A percentile compares a stretch with the other conserved stretches of the same genome.
These are phyloP conservation scores for Chloroclysta siterata DNA, from an alignment of 2,888 invertebrate species.

Conservation along the genomic window DNA sequence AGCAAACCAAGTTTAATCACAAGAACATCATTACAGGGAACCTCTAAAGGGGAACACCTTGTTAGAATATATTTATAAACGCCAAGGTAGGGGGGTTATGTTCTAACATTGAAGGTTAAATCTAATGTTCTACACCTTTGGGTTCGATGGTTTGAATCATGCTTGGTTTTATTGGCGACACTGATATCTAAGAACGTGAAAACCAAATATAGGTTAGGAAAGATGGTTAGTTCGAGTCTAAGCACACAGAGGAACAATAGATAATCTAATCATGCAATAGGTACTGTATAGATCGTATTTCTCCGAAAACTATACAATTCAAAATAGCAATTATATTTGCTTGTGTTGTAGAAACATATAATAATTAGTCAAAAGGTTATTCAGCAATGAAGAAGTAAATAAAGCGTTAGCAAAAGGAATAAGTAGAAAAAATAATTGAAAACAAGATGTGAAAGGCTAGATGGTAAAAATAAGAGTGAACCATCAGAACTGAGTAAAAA, in stretches of 20 bases:
- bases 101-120: constrained; percentile 59
- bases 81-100: constrained; percentile 82
- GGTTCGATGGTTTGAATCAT: constrained; percentile 63
- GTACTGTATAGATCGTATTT: not conserved
- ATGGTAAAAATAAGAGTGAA: constrained; percentile 46
- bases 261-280: constrained; percentile 33
- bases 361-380: not conserved
- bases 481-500: constrained; percentile 70
- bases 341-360: not conserved
- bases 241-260: constrained; percentile 7
- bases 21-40: constrained; percentile 52
- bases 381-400: constrained; percentile 14
- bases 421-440: constrained; percentile 45
- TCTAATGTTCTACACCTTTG: constrained; percentile 78
- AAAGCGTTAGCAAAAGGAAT: constrained; percentile 40
- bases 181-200: constrained; percentile 40
- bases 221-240: constrained; percentile 35
- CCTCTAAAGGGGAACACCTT: constrained; percentile 42
- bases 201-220: constrained; percentile 20
- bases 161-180: constrained; percentile 59
- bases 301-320: not conserved
- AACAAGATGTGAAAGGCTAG: constrained; percentile 27
- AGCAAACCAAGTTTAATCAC: constrained; percentile 78
- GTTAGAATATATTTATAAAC: constrained; percentile 65
- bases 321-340: not conserved